Conservation (phyloP, 2,797 vertebrate species). For the Melanotaenia parkinsoni region DNA sequence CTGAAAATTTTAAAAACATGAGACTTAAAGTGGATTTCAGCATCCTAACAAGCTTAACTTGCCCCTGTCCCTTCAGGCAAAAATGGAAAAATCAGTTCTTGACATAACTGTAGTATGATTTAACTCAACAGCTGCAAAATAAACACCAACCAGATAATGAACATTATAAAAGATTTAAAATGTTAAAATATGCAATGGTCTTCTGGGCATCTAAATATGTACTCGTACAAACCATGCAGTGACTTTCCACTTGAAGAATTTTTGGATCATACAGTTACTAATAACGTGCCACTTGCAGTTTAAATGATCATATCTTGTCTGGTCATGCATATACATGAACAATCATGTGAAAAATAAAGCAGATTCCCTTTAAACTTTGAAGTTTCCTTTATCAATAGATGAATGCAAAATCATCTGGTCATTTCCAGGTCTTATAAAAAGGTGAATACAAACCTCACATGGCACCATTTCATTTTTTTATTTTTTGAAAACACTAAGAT, state of each 20-base stretch:
- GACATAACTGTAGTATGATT: constrained; percentile 4
- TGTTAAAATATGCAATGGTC: neutral
- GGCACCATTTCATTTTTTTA: neutral
- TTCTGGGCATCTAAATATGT: neutral
- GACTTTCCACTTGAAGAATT: neutral
- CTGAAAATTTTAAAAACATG: neutral
- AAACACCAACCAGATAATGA: neutral
- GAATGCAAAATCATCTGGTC: neutral
- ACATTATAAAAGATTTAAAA: neutral
- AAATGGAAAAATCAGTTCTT: constrained; percentile 2
- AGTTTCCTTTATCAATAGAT: neutral
- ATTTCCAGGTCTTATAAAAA: neutral
- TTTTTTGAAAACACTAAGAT: too few species aligned
- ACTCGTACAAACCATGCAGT: neutral
- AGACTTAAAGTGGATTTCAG: neutral
- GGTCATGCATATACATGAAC: too few species aligned
- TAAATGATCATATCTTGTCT: neutral
- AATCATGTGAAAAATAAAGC: neutral
- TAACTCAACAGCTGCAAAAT: neutral
- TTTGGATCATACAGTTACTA: neutral
- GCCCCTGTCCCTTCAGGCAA: neutral
- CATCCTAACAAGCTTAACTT: neutral
- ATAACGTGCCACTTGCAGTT: neutral
- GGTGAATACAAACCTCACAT: neutral
- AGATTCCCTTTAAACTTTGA: neutral